These are phyloP conservation scores for Clarias laeviceps DNA, from an alignment of 2,797 vertebrate genomes.

Conservation along the genomic window DNA sequence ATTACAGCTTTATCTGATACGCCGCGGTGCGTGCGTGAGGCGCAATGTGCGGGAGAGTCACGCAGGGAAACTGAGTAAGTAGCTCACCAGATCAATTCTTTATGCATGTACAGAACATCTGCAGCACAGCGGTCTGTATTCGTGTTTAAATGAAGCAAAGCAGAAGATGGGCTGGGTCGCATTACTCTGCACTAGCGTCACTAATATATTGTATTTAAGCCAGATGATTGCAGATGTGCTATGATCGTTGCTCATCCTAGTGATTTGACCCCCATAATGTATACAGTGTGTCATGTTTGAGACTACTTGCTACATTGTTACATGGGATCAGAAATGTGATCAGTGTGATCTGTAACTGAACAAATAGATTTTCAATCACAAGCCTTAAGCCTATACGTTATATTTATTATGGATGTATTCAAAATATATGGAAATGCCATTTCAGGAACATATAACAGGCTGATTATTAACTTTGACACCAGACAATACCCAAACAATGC, in stretches of 20 bases:
- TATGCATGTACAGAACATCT: neutral
- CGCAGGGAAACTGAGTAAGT: slow-evolving; percentile 14
- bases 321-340: neutral
- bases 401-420: neutral
- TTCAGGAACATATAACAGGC: neutral
- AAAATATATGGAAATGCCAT: neutral
- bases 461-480: neutral
- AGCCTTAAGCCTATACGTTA: neutral
- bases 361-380: neutral
- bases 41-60: neutral
- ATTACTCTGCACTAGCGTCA: neutral
- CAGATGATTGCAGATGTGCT: neutral
- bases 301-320: neutral
- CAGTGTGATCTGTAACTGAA: neutral
- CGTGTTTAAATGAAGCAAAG: neutral
- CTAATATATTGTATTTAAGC: neutral
- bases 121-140: neutral
- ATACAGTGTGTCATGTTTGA: neutral
- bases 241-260: neutral
- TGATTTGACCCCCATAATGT: neutral
- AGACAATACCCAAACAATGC: neutral
- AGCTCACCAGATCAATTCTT: neutral
- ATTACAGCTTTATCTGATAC: neutral
- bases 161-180: neutral
- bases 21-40: neutral